These are phyloP conservation scores for Pygoscelis antarcticus DNA, from an alignment of 2,113 vertebrate genomes.

Conservation along the genomic window DNA sequence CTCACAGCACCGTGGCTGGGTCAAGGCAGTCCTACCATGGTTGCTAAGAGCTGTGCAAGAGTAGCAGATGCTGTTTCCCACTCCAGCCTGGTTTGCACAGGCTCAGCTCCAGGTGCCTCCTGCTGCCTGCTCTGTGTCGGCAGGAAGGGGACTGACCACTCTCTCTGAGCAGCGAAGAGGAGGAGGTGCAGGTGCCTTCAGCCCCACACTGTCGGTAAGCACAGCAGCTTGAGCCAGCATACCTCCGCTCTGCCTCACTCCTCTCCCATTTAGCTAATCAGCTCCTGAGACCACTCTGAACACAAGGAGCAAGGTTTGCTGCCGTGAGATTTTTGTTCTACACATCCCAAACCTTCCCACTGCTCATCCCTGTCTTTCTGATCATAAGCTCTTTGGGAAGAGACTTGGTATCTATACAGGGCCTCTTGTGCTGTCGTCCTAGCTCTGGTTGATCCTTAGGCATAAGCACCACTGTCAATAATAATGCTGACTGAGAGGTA, in stretches of 20 bases:
- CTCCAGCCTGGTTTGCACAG: neutral
- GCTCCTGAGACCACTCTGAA: neutral
- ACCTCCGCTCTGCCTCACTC: neutral
- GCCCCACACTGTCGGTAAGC: neutral
- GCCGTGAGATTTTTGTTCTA: neutral
- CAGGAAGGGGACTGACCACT: neutral
- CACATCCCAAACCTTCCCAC: neutral
- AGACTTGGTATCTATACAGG: neutral
- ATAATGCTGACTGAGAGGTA: neutral
- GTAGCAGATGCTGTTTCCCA: neutral
- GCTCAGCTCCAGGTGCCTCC: neutral
- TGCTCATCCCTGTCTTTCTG: neutral
- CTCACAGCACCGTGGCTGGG: neutral
- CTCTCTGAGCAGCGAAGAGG: neutral
- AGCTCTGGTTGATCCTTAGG: neutral
- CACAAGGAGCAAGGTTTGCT: neutral
- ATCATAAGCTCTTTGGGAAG: neutral
- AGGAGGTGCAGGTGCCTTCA: neutral
- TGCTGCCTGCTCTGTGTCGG: fast-evolving
- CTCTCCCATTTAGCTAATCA: neutral
- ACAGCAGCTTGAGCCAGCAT: fast-evolving
- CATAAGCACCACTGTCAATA: neutral
- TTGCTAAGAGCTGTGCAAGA: neutral
- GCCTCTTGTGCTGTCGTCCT: neutral
- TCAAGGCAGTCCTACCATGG: fast-evolving